Percentiles rank a stretch among this genome's conserved stretches.
Conservation (phyloP, 2,797 vertebrate species). For the Peromyscus attwateri region DNA sequence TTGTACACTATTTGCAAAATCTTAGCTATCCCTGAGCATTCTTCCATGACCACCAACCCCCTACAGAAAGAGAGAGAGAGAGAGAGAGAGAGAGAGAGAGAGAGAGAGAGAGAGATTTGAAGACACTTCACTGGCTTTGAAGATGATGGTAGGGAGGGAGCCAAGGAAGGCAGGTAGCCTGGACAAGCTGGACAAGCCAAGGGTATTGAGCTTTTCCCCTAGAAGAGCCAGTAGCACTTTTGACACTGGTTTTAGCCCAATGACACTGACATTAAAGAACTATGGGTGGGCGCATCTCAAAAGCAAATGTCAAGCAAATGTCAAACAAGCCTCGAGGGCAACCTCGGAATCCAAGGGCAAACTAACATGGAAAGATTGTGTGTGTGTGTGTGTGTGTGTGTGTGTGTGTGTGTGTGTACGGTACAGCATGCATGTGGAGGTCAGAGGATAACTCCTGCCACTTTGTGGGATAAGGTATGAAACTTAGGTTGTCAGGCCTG, state of each 20-base stretch:
- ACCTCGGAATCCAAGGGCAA: not conserved
- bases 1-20: not conserved
- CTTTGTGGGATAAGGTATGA: not conserved
- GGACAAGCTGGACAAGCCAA: not conserved
- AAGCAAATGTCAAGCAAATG: not conserved
- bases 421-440: not conserved
- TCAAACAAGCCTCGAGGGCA: not conserved
- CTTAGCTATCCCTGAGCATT: not conserved
- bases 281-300: not conserved
- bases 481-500: not conserved
- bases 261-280: not conserved
- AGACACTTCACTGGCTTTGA: not conserved
- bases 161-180: not conserved
- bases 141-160: not conserved
- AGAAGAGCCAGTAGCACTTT: not conserved
- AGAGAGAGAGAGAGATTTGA: not conserved
- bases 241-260: not conserved
- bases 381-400: too few species aligned
- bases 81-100: too few species aligned
- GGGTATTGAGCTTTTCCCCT: not conserved
- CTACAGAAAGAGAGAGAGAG: not conserved
- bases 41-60: not conserved
- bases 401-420: too few species aligned
- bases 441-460: not conserved
- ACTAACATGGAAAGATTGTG: not conserved